Conservation (phyloP, 2,888 invertebrate genomes). For the Phrixothrix hirtus region DNA sequence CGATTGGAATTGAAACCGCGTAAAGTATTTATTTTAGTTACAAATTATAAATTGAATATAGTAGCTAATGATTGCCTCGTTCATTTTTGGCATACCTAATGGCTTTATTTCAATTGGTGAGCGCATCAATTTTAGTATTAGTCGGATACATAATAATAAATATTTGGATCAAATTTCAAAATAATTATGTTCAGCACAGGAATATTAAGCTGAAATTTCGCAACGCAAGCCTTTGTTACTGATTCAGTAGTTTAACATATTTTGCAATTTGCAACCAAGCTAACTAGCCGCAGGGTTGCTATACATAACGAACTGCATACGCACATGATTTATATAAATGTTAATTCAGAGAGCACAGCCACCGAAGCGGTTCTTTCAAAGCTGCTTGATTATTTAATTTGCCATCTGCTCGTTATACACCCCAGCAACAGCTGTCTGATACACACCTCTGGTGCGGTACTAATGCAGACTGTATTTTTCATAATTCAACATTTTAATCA, state of each 20-base stretch:
- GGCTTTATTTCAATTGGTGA: too few species aligned
- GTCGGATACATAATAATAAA: too few species aligned
- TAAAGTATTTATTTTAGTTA: too few species aligned
- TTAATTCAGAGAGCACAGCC: conserved; percentile 31
- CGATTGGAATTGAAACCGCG: too few species aligned
- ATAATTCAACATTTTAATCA: conserved; percentile 28
- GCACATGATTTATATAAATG: conserved; percentile 36
- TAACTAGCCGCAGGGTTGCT: conserved; percentile 3
- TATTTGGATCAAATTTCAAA: too few species aligned
- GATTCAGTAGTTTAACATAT: conserved; percentile 2
- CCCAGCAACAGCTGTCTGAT: conserved; percentile 29
- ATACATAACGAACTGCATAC: conserved; percentile 26
- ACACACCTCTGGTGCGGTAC: conserved; percentile 22
- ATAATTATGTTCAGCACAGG: too few species aligned
- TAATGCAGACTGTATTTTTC: conserved; percentile 25
- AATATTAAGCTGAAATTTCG: too few species aligned
- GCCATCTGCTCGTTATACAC: conserved; percentile 36
- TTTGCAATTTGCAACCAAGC: conserved; percentile 12
- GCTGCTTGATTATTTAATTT: conserved; percentile 37
- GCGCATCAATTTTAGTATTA: too few species aligned
- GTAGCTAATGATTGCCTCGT: too few species aligned
- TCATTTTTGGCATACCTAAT: too few species aligned
- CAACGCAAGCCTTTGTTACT: too few species aligned
- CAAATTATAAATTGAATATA: too few species aligned
- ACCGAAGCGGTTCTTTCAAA: conserved; percentile 33